Percentiles rank a stretch among this genome's conserved stretches.
Conservation (phyloP, 1,140 invertebrate species). For the Drosophila ficusphila region DNA sequence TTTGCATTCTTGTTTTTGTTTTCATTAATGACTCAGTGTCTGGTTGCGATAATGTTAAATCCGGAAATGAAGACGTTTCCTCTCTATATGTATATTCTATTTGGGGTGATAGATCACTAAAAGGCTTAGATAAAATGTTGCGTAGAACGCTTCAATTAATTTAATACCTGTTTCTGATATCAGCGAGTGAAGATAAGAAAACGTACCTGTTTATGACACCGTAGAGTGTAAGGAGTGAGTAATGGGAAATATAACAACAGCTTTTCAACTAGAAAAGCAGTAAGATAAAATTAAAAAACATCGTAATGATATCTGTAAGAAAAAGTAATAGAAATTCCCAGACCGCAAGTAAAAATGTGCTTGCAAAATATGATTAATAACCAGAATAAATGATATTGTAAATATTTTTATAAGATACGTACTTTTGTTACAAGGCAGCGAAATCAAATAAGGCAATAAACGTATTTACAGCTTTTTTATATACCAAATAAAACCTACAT, state of each 20-base stretch:
- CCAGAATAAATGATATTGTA: too few species aligned
- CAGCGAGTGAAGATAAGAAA: slow-evolving; percentile 6
- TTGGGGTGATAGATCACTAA: slow-evolving; percentile 15
- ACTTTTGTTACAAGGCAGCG: too few species aligned
- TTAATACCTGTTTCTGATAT: slow-evolving; percentile 10
- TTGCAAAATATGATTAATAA: neutral
- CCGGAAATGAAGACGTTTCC: neutral
- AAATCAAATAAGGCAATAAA: neutral
- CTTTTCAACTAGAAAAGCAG: neutral
- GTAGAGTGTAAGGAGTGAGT: slow-evolving; percentile 13
- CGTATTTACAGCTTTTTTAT: neutral
- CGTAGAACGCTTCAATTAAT: slow-evolving; percentile 16
- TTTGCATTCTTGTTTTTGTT: neutral
- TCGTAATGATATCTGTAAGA: neutral
- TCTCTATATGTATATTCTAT: neutral
- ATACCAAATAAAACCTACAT: too few species aligned
- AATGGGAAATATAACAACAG: slow-evolving; percentile 22
- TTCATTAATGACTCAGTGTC: slow-evolving; percentile 17
- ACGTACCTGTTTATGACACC: slow-evolving; percentile 1
- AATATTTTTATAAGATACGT: too few species aligned
- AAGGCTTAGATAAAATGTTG: slow-evolving; percentile 8
- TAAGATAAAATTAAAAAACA: neutral
- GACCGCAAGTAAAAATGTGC: too few species aligned
- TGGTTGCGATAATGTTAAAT: slow-evolving; percentile 18
- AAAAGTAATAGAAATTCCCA: neutral